Conservation (phyloP, 2,888 invertebrate genomes). For the Bruchidius siliquastri region DNA sequence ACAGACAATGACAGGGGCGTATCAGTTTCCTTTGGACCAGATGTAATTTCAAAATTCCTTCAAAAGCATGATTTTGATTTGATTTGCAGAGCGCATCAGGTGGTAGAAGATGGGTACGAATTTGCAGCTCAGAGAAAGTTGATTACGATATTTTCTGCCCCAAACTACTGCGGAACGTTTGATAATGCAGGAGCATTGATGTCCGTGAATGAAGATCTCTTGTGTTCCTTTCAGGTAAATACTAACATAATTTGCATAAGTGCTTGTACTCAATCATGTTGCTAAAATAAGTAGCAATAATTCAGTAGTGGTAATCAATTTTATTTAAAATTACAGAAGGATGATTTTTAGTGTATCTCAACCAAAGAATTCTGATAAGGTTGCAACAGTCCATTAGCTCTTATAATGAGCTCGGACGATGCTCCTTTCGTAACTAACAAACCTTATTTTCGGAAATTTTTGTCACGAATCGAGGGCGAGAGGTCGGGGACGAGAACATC, state of each 20-base stretch:
- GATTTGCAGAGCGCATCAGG: slow-evolving; percentile 39
- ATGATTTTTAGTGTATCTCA: too few species aligned
- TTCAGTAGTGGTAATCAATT: too few species aligned
- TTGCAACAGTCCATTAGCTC: too few species aligned
- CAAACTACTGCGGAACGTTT: slow-evolving; percentile 40
- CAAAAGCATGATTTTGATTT: slow-evolving; percentile 37
- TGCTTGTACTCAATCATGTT: too few species aligned
- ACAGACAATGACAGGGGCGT: slow-evolving; percentile 36
- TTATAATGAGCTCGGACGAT: too few species aligned
- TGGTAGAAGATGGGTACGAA: slow-evolving; percentile 40
- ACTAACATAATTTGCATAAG: not conserved
- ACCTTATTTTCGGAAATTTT: too few species aligned
- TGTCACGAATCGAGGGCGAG: too few species aligned
- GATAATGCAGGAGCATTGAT: slow-evolving; percentile 40
- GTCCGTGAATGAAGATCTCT: slow-evolving; percentile 32
- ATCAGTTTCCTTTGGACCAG: slow-evolving; percentile 36
- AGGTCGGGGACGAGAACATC: too few species aligned
- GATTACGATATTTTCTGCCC: slow-evolving; percentile 40
- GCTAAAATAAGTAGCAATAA: too few species aligned
- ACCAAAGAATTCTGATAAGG: too few species aligned
- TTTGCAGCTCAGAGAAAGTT: slow-evolving; percentile 37
- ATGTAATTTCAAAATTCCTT: slow-evolving; percentile 35
- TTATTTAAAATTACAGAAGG: too few species aligned
- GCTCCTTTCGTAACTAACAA: too few species aligned
- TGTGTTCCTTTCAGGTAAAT: slow-evolving; percentile 53